Base-by-base conservation (phyloP, 2,888 invertebrate species). In the Melieria omissa region DNA sequence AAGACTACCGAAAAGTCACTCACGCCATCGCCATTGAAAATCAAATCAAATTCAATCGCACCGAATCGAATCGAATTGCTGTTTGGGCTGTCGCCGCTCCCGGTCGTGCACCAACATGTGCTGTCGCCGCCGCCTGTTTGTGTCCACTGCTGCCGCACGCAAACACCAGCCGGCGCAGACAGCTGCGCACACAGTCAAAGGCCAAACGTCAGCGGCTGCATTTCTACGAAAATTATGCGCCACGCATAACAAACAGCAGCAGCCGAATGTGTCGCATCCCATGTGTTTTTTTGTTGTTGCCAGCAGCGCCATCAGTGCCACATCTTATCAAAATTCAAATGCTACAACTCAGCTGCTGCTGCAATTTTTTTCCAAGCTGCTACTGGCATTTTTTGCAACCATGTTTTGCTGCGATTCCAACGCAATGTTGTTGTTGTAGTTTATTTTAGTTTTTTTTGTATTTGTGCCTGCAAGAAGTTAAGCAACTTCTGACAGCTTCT, bases 311-410 rank as follows among this genome's bases (percentile, higher is more conserved):
- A 10, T 46, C 45, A n/a, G 45, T 66, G 42, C 14, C 61, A 76
- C 78, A 80, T 78, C 80, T 80, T 80, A 81, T 81, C 81, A 81
- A 79, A 81, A 81, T 79, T 80, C 80, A 81, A 81, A 81, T 79
- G 76, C 75, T 77, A 78, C 63, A 76, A 78, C 78, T 78, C 75
- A 75, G 14, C 47, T 10, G 3, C 3, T 45, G 14, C 46, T 60
- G 60, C 8, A 60, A 5, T 16, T 58, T 58, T 16, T 58, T 5
- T 42, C 41, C 7, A 5, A 41, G 58, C 45, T 61, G 60, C 9
- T 44, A n/a, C 29, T 5, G 44, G 12, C 14, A 10, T 14, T 65
- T 47, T 12, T 58, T 46, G 1, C 6, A 0, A 16, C n/a, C 12
- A 0, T 16, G 45, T 9, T 61, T 61, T n/a, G 16, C 57, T 45